Base-by-base conservation (phyloP, 1,140 invertebrate genomes). In the Trigoniulus corallinus region DNA sequence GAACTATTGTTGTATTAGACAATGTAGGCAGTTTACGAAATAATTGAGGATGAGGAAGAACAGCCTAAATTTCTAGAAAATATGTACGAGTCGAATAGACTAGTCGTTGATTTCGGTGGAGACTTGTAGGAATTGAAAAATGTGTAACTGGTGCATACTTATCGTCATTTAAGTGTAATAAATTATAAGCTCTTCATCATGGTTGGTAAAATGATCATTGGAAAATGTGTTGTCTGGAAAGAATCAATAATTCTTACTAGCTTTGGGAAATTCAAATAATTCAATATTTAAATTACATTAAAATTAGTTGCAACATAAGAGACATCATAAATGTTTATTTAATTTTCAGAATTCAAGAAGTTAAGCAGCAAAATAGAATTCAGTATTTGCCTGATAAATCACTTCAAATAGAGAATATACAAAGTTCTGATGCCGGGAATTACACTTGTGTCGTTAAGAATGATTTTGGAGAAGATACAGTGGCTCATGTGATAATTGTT, bases 361-460 rank as follows among this genome's bases (percentile, higher is more conserved):
- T 51, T n/a, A 3, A 18, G 55, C 69, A 75, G 0, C 80, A 76
- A 47, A 86, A 92, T 56, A 75, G 85, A 54, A 77, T 92, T 20
- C 72, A 84, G 40, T 77, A 89, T 53, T 66, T 67, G 22, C 18
- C 84, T 2, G 88, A 94, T 69, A 89, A 89, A 27, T 88, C 86
- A 0, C 70, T 97, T 1, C 77, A 87, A 50, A 89, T 97, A 44
- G 82, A 84, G 54, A 81, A 85, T 57, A 84, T 95, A 0, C 82
- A 84, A 44, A 75, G 85, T 45, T 81, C 84, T 54, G 89, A 94
- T 68, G 87, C 86, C 51, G 87, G 86, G 29, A 84, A 89, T 56
- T 74, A 73, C 59, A 72, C 72, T 1, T 96, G 92, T 66, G 80
- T 82, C 55, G 92, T 92, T 4, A 85, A 88, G 63, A 96, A 95